Evolutionary conservation across 2,888 invertebrate species (phyloP), one percentile per base, ranked within the genome.

Genomic region (Nasonovia ribisnigri): DNA sequence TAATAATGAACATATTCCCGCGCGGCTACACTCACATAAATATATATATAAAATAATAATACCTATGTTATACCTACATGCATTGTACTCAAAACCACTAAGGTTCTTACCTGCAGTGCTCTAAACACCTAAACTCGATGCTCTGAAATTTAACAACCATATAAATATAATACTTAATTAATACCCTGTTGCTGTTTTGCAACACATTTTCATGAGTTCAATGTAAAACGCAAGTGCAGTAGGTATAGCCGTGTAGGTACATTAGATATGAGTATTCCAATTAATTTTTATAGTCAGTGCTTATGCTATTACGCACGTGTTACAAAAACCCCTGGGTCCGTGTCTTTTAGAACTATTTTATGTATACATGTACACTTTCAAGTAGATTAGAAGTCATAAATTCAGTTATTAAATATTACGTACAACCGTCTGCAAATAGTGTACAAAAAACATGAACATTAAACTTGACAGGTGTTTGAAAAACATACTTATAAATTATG

Each of bases 361-460:
- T 51, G 90, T 48, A 36, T 51, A 67, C 67, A 48, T 11, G 48
- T 26, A 43, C 43, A 90, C 77, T 36, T 20, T 20, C 36, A 36
- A 77, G 48, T 67, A 67, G 90, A 67, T 91, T 91, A 84, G 51
- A 91, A 84, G 91, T 91, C 91, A 29, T 91, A 91, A 91, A 91
- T 91, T 91, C 84, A 84, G 77, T 91, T 91, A 91, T 91, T 91
- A 84, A 84, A 84, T 90, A 84, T 90, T 84, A 90, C 90, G 51
- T 77, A 42, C 84, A 48, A 26, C 67, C 48, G 48, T 77, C 90
- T 42, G 90, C 46, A 77, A 77, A 90, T 77, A 77, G 36, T 46
- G 90, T n/a, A 67, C 46, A 48, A 77, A 77, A 77, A 77, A 36
- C 48, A 26, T 36, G 48, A 90, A 48, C 77, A 90, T 26, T 67